Conservation (phyloP, 2,888 invertebrate species). For the Apodemia hepburni region DNA sequence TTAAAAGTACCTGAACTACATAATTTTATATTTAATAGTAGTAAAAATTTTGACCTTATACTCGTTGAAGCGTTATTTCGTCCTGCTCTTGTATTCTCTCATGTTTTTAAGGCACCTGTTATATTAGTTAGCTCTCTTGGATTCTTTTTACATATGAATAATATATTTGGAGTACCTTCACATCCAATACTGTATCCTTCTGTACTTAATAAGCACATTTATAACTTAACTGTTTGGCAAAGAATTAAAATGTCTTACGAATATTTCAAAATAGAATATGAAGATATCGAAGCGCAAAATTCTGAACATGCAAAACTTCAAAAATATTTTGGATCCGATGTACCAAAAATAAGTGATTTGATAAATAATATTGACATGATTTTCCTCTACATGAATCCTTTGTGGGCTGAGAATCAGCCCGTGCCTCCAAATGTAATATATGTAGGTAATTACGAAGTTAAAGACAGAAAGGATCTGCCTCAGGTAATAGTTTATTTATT, state of each 20-base stretch:
- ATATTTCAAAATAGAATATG: conserved; percentile 3
- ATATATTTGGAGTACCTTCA: conserved; percentile 36
- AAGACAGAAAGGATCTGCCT: conserved; percentile 36
- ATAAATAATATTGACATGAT: conserved; percentile 40
- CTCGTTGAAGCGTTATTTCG: conserved; percentile 38
- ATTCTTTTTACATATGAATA: conserved; percentile 26
- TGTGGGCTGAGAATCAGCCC: conserved; percentile 42
- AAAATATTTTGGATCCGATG: conserved; percentile 33
- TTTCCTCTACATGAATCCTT: conserved; percentile 39
- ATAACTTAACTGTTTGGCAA: conserved; percentile 39
- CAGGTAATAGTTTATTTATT: conserved; percentile 28
- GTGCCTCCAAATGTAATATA: conserved; percentile 41
- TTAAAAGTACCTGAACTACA: conserved; percentile 33
- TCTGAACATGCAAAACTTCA: conserved; percentile 29
- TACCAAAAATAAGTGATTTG: conserved; percentile 35
- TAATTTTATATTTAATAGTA: conserved; percentile 33
- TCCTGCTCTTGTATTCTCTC: conserved; percentile 33
- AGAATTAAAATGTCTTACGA: conserved; percentile 35
- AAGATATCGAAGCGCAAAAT: background rate
- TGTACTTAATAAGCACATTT: conserved; percentile 30
- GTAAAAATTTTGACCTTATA: conserved; percentile 39
- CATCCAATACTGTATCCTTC: conserved; percentile 44
- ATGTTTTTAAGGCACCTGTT: conserved; percentile 40
- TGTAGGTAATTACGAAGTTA: conserved; percentile 41
- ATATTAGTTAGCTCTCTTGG: conserved; percentile 42